Evolutionary conservation across 2,797 vertebrate species (phyloP), one percentile per base, ranked within the genome.

Genomic region (Nothura maculosa): DNA sequence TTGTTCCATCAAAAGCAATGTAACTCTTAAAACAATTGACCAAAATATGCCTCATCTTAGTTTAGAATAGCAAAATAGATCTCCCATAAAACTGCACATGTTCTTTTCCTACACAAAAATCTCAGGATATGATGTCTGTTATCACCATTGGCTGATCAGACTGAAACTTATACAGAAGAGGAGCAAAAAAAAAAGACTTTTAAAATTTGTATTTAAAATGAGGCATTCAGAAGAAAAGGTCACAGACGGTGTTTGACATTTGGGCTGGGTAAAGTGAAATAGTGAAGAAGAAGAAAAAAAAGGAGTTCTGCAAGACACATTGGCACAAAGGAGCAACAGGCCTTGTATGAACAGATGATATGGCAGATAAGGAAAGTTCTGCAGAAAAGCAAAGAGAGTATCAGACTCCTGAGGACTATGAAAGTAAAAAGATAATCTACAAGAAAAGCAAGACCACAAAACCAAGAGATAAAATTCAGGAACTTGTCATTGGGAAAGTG

Each of bases 221-320:
- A 90, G 42, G 72, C 50, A 79, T 79, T 77, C 43, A 74, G 86
- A 90, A 79, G 85, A 55, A 92, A 92, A 92, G 57, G 68, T 93
- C 90, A 92, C 25, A 69, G 60, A 76, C 0, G 0, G 45, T 61
- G 34, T 47, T 36, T 94, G 78, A 81, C 70, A 91, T 88, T 90
- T 88, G 63, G 40, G 15, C 10, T 80, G 57, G 15, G 42, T 77
- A 77, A 87, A 92, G 48, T 47, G 24, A 93, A 85, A 92, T 81
- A 40, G 69, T 28, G 36, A 72, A 50, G 48, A 24, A 21, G 43
- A 45, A 19, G 24, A 87, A 81, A 84, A 82, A 43, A n/a, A 36
- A 18, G 48, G 50, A 75, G 55, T 86, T 83, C 73, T 70, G 34
- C 40, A 79, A 57, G 75, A 30, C 28, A 10, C 32, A 21, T 10